Conservation (phyloP, 2,113 vertebrate species). For the Nasalis larvatus region DNA sequence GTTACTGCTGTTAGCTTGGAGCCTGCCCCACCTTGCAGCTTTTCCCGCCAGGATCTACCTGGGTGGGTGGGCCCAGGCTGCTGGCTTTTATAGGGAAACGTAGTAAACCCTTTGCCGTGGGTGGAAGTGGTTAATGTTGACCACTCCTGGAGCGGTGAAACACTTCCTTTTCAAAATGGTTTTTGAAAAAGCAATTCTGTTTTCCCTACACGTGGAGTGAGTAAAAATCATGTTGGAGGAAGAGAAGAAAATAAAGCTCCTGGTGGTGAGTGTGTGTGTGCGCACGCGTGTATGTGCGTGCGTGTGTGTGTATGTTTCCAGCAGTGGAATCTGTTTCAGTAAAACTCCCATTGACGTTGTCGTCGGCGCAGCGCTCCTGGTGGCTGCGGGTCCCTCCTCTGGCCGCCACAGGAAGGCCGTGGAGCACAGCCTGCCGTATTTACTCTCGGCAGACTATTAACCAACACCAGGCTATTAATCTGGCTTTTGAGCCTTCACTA, state of each 20-base stretch:
- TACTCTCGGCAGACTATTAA: slow-evolving; percentile 93
- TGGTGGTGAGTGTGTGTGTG: neutral
- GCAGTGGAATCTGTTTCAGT: slow-evolving; percentile 23
- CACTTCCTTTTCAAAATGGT: slow-evolving; percentile 58
- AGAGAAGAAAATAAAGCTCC: neutral
- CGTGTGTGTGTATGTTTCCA: neutral
- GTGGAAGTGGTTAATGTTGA: slow-evolving; percentile 22
- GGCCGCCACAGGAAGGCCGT: slow-evolving; percentile 61
- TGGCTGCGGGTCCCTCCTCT: slow-evolving; percentile 53
- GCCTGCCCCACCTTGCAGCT: neutral
- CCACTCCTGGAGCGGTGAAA: slow-evolving; percentile 10
- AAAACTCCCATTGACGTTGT: slow-evolving; percentile 50
- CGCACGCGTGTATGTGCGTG: neutral
- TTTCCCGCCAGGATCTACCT: neutral
- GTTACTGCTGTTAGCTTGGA: neutral
- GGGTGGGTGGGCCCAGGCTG: neutral
- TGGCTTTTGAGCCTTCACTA: slow-evolving; percentile 92
- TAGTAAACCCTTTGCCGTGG: neutral
- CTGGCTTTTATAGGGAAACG: neutral
- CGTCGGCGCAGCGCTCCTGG: neutral
- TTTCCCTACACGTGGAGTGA: slow-evolving; percentile 33
- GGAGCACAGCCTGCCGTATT: slow-evolving; percentile 85
- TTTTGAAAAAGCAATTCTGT: slow-evolving; percentile 71
- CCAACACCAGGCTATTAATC: slow-evolving; percentile 92
- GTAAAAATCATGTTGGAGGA: slow-evolving; percentile 43